These are phyloP conservation scores for Capitulum mitella DNA, from an alignment of 2,888 invertebrate genomes.

Conservation along the genomic window DNA sequence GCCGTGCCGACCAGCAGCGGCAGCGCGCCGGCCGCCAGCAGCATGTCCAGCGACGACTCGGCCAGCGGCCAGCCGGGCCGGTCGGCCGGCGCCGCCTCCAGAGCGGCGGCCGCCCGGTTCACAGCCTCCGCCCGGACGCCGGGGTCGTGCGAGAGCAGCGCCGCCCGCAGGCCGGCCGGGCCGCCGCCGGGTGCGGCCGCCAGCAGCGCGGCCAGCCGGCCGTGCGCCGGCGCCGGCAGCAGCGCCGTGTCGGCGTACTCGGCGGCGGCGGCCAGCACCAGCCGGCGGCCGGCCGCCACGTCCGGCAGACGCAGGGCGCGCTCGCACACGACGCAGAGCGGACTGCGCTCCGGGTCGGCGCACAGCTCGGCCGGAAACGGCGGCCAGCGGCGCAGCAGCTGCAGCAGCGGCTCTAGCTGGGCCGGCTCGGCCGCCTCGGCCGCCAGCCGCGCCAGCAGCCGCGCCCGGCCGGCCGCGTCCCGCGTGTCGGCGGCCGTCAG, in stretches of 20 bases:
- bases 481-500: background rate
- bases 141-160: background rate
- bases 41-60: background rate
- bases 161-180: background rate
- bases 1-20: slow-evolving; percentile 8
- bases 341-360: background rate
- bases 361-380: background rate
- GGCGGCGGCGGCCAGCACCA: background rate
- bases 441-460: background rate
- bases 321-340: background rate
- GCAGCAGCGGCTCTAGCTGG: background rate
- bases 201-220: background rate
- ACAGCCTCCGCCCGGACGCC: background rate
- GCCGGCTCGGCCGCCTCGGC: background rate
- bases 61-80: background rate
- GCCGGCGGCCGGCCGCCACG: background rate
- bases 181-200: background rate
- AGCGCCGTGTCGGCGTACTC: background rate
- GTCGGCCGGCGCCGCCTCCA: background rate
- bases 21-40: background rate
- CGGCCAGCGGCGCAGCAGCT: background rate
- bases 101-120: background rate
- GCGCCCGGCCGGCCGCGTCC: background rate
- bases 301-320: background rate
- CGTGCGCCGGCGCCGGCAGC: background rate